Evolutionary conservation across 2,113 vertebrate genomes (phyloP), one percentile per base, ranked within the genome.

Genomic region (Garra rufa): DNA sequence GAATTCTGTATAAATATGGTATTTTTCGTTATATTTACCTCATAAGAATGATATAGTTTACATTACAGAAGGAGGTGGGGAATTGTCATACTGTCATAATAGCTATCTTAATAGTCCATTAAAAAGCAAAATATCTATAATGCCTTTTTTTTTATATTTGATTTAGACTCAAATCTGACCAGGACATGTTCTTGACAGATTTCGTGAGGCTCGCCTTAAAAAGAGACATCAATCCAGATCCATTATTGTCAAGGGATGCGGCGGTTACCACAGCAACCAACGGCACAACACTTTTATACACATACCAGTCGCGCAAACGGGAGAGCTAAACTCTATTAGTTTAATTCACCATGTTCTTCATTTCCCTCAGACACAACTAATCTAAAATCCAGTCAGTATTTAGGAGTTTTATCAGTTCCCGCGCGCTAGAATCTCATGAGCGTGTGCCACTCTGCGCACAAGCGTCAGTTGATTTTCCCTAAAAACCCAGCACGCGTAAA

Each of bases 261-360:
- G 26, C 15, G 26, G 77, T 80, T 63, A 63, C 77, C 41, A 65
- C 24, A 28, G 77, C 59, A 80, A 80, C 77, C 59, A 26, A 1
- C 6, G 59, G 15, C 59, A 30, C 59, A 30, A 26, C 43, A 17
- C n/a, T 73, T 46, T 14, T 50, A 5, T 11, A 28, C 3, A 17
- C 71, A 28, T 50, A 28, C 48, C 44, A 48, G n/a, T 74, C 1
- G 13, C 44, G 0, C 44, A 26, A 48, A 74, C 26, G 57, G 38
- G 46, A 21, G n/a, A 30, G 41, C 57, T 21, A 21, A 19, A 28
- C 76, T 44, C 48, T 57, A 14, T 52, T 76, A 24, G 24, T 28
- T 15, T 4, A 59, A 34, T 30, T 19, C 28, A 55, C 14, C 11
- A 2, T 30, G 15, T 8, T 65, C 5, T 28, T 43, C 1, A 13